Percentiles rank a stretch among this genome's conserved stretches.
These are phyloP conservation scores for Dendrocopos noguchii DNA, from an alignment of 2,113 vertebrate species.

Conservation along the genomic window DNA sequence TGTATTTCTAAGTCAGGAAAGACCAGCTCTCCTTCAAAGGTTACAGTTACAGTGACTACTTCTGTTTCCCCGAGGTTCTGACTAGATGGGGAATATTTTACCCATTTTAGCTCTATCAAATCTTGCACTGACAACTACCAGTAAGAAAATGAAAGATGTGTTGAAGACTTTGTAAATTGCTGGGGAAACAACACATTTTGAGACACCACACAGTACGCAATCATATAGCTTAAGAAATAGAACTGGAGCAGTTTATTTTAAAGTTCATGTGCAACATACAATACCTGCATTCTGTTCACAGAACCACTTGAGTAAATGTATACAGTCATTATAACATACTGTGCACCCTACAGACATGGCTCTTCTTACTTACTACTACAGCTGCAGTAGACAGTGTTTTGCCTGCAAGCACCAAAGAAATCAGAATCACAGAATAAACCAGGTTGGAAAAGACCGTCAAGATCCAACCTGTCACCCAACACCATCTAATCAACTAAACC, in stretches of 20 bases:
- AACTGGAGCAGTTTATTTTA: not conserved
- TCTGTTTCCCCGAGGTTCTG: not conserved
- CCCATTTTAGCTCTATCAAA: not conserved
- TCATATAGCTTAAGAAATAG: not conserved
- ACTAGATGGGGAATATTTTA: not conserved
- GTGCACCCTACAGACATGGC: not conserved
- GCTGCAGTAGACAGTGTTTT: not conserved
- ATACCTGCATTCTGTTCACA: not conserved
- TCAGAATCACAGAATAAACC: not conserved
- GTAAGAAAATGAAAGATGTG: not conserved
- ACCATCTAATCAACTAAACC: too few relatives aligned
- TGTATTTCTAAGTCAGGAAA: constrained; percentile 10
- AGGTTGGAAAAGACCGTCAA: too few relatives aligned
- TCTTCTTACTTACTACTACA: not conserved
- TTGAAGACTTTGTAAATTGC: not conserved
- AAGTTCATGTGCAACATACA: not conserved
- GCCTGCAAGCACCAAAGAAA: constrained; percentile 8
- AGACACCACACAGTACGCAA: not conserved
- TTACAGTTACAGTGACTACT: not conserved
- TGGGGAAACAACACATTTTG: not conserved
- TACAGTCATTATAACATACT: not conserved
- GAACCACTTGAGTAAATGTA: not conserved
- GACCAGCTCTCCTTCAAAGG: constrained; percentile 26
- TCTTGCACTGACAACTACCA: not conserved
- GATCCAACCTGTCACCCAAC: too few relatives aligned